phyloP scores from a whole-genome alignment of 1,140 invertebrate genomes.

The Cotesia glomerata region DNA sequence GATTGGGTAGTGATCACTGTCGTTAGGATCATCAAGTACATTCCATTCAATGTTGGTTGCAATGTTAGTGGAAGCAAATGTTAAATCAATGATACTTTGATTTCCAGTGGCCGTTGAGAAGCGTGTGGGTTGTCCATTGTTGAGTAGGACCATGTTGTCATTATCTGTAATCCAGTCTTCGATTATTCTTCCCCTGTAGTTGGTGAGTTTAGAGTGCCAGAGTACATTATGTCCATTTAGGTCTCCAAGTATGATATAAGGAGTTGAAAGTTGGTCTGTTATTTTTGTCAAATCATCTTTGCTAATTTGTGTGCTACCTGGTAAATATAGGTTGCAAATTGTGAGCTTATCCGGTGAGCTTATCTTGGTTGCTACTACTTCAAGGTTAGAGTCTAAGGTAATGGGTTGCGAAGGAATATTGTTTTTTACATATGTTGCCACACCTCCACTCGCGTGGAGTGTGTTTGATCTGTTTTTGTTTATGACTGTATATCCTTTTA shows the following conservation, averaged over 20 bases:
- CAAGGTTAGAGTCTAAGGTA: conserved; percentile 33
- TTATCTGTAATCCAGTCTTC: conserved; percentile 35
- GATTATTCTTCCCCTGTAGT: conserved; percentile 40
- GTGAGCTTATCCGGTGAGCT: conserved; percentile 31
- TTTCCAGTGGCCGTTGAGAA: neutral
- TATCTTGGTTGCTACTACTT: conserved; percentile 37
- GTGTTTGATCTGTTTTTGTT: conserved; percentile 37
- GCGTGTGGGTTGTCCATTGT: conserved; percentile 20
- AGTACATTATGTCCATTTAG: conserved; percentile 46
- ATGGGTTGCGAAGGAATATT: conserved; percentile 32
- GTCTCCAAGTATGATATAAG: conserved; percentile 43
- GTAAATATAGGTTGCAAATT: conserved; percentile 43
- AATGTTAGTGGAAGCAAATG: conserved; percentile 33
- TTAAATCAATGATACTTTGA: conserved; percentile 18
- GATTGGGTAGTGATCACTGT: conserved; percentile 49
- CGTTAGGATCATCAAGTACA: conserved; percentile 38
- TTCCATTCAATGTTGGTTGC: conserved; percentile 38
- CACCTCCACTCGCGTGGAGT: conserved; percentile 41
- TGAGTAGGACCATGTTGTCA: conserved; percentile 36
- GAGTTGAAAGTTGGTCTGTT: conserved; percentile 40
- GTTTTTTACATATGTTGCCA: conserved; percentile 40
- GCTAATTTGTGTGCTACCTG: conserved; percentile 35
- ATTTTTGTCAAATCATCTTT: conserved; percentile 36
- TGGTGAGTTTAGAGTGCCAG: conserved; percentile 41
- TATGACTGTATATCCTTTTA: conserved; percentile 36